phyloP scores from a whole-genome alignment of 1,140 invertebrate genomes.

The Drosophila navojoa region DNA sequence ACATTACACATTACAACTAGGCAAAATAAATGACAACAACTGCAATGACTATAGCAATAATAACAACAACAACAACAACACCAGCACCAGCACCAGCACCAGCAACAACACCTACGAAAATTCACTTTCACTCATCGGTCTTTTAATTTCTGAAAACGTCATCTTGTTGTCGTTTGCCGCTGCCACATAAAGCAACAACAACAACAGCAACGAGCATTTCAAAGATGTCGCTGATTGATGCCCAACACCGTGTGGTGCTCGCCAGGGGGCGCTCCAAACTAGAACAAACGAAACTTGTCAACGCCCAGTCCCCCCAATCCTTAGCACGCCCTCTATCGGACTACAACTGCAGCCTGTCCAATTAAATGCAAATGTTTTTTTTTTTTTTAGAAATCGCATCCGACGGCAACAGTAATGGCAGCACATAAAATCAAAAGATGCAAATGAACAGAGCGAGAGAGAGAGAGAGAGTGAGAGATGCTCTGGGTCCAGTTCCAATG shows the following conservation, averaged over 20 bases:
- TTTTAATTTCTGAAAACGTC: slow-evolving; percentile 77
- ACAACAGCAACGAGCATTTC: slow-evolving; percentile 53
- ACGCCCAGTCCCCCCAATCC: slow-evolving; percentile 35
- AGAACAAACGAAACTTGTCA: slow-evolving; percentile 69
- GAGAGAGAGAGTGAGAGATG: slow-evolving; percentile 10
- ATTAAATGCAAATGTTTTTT: slow-evolving; percentile 80
- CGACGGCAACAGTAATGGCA: slow-evolving; percentile 25
- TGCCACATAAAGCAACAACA: slow-evolving; percentile 57
- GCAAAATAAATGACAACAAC: slow-evolving; percentile 70
- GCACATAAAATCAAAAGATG: slow-evolving; percentile 25
- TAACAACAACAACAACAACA: slow-evolving; percentile 34
- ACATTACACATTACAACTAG: slow-evolving; percentile 78
- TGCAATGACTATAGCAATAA: slow-evolving; percentile 12
- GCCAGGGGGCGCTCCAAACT: slow-evolving; percentile 62
- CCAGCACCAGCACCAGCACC: slow-evolving; percentile 13
- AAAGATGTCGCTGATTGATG: slow-evolving; percentile 62
- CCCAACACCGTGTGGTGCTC: slow-evolving; percentile 25
- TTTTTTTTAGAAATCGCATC: slow-evolving; percentile 75
- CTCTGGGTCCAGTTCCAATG: slow-evolving; percentile 40
- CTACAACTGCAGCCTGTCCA: slow-evolving; percentile 44
- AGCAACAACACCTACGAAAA: slow-evolving; percentile 62
- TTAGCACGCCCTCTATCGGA: neutral
- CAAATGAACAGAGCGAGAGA: slow-evolving; percentile 16
- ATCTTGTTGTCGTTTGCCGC: slow-evolving; percentile 61
- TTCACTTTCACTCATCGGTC: slow-evolving; percentile 79